Percentiles rank a stretch among this genome's conserved stretches.
Evolutionary conservation across 2,113 vertebrate genomes (phyloP).

Genomic region (Datnioides undecimradiatus): DNA sequence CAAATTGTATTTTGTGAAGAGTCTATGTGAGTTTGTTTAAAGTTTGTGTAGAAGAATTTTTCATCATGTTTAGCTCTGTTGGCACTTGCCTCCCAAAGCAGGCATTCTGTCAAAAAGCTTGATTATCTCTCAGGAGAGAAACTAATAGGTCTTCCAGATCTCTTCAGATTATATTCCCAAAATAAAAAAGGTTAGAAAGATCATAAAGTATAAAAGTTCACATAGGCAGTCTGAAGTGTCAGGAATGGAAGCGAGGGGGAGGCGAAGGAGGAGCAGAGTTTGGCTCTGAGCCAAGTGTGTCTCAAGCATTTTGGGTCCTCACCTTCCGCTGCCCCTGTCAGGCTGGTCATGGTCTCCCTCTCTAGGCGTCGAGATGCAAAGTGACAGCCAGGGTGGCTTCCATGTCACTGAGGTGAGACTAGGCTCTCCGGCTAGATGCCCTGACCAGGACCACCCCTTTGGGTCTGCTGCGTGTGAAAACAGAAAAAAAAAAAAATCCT

Average conservation of each 20-base stretch:
- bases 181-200: slow-evolving; percentile 75
- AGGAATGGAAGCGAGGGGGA: slow-evolving; percentile 4
- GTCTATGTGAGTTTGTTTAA: not conserved
- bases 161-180: slow-evolving; percentile 18
- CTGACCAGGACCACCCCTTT: slow-evolving; percentile 77
- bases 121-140: not conserved
- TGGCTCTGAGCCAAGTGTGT: slow-evolving; percentile 83
- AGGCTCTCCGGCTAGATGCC: slow-evolving; percentile 75
- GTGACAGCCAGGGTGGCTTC: slow-evolving; percentile 82
- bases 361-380: slow-evolving; percentile 76
- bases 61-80: not conserved
- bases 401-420: slow-evolving; percentile 81
- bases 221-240: slow-evolving; percentile 62
- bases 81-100: slow-evolving; percentile 18
- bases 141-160: slow-evolving; percentile 18
- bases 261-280: slow-evolving; percentile 45
- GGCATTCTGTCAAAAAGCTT: slow-evolving; percentile 13
- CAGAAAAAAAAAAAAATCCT: slow-evolving; percentile 49
- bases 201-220: slow-evolving; percentile 79
- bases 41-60: not conserved
- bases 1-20: not conserved
- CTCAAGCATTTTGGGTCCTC: slow-evolving; percentile 80
- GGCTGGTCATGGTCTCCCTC: slow-evolving; percentile 68
- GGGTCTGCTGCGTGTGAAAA: slow-evolving; percentile 76
- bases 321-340: slow-evolving; percentile 75